Conservation (phyloP, 2,888 invertebrate genomes). For the Augochlorella aurata region DNA sequence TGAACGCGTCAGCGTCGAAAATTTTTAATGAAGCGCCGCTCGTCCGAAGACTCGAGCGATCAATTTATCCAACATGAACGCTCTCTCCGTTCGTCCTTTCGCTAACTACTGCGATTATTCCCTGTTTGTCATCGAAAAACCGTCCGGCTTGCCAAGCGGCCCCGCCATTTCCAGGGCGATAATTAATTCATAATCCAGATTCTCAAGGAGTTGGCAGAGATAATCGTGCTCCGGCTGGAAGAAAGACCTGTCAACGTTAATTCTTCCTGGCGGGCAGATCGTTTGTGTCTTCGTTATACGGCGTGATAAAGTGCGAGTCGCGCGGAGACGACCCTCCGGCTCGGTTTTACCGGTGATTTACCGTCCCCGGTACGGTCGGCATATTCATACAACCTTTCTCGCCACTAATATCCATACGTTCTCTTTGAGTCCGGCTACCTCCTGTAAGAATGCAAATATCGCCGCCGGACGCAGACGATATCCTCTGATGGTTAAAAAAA, state of each 20-base stretch:
- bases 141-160: conserved; percentile 37
- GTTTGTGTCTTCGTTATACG: conserved; percentile 68
- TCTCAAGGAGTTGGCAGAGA: conserved; percentile 53
- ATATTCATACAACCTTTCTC: conserved; percentile 75
- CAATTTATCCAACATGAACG: conserved; percentile 54
- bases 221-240: conserved; percentile 46
- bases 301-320: conserved; percentile 69
- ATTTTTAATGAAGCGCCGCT: conserved; percentile 51
- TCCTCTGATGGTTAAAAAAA: neutral
- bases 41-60: conserved; percentile 43
- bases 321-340: conserved; percentile 43
- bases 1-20: conserved; percentile 33
- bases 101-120: conserved; percentile 54
- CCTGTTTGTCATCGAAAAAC: conserved; percentile 57
- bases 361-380: conserved; percentile 62
- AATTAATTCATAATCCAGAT: conserved; percentile 68
- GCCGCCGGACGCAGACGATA: neutral
- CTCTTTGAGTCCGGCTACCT: conserved; percentile 53
- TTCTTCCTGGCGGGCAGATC: conserved; percentile 64
- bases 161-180: conserved; percentile 44
- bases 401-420: conserved; percentile 73
- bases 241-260: conserved; percentile 65
- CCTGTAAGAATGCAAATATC: conserved; percentile 50
- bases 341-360: conserved; percentile 72
- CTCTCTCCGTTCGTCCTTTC: conserved; percentile 7